Conservation (phyloP, 2,797 vertebrate species). For the Rhincodon typus region DNA sequence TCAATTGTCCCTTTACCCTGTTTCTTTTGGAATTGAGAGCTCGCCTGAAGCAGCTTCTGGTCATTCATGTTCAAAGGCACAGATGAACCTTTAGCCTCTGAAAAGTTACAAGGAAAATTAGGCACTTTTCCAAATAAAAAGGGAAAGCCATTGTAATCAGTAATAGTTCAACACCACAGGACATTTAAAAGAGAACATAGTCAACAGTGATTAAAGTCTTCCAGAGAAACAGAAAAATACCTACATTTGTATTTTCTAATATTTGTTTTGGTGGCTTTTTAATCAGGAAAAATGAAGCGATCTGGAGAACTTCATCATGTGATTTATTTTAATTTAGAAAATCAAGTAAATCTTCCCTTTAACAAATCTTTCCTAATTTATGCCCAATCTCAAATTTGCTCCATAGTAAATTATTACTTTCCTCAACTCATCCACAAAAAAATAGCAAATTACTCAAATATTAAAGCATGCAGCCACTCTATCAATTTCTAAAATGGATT, state of each 20-base stretch:
- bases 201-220: not conserved
- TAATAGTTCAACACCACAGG: not conserved
- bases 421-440: not conserved
- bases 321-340: not conserved
- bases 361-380: not conserved
- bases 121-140: not conserved
- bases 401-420: not conserved
- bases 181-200: not conserved
- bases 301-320: not conserved
- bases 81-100: conserved; percentile 66
- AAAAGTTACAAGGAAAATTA: conserved; percentile 40
- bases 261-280: not conserved
- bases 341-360: not conserved
- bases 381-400: not conserved
- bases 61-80: conserved; percentile 71
- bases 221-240: not conserved
- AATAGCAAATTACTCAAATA: not conserved
- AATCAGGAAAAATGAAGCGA: not conserved
- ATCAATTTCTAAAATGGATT: not conserved
- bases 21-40: conserved; percentile 87
- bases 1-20: conserved; percentile 94
- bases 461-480: too few relatives aligned
- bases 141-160: not conserved
- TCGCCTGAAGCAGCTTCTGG: conserved; percentile 81
- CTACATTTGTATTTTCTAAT: not conserved